Base-by-base conservation (phyloP, 2,113 vertebrate species). In the Xyliphius kryptos region DNA sequence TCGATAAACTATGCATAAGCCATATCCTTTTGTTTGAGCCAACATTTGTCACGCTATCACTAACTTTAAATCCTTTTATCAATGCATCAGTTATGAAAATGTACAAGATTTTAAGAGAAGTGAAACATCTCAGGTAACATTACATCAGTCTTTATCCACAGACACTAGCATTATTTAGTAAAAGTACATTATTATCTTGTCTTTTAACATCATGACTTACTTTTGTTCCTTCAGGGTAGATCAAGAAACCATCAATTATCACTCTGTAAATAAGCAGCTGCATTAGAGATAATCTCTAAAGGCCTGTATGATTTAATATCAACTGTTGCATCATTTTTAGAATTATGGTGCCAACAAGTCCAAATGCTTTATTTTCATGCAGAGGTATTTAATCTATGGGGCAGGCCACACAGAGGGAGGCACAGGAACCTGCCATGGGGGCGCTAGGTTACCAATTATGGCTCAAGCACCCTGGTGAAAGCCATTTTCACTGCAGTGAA, bases 1-100 rank as follows among this genome's bases (percentile, higher is more conserved):
- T 15, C 59, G 48, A 49, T 67, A 54, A 63, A 72, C 55, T 59
- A 41, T 63, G 54, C 6, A 19, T 32, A 72, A 63, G 32, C 40
- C 15, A 40, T 32, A 47, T 40, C 32, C 58, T 63, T 48, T 40
- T 47, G 47, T 47, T 38, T 52, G 52, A 62, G 21, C 43, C 32
- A 13, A 16, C 41, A 48, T 41, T 20, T 26, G 17, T 54, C 41
- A 60, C 15, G 41, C 3, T 12, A 41, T 12, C 1, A 12, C 36
- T 10, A 38, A 38, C 9, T 14, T 41, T 14, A 41, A 12, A 14
- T 10, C 13, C 13, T 41, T 5, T 41, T 12, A 7, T 41, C 3
- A 41, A 41, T 3, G 26, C 26, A 32, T 41, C 40, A 41, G 13
- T 41, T 41, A 12, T 41, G 40, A 32, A 32, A 32, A 32, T 32